Conservation (phyloP, 2,797 vertebrate species). For the Oophaga sylvatica region DNA sequence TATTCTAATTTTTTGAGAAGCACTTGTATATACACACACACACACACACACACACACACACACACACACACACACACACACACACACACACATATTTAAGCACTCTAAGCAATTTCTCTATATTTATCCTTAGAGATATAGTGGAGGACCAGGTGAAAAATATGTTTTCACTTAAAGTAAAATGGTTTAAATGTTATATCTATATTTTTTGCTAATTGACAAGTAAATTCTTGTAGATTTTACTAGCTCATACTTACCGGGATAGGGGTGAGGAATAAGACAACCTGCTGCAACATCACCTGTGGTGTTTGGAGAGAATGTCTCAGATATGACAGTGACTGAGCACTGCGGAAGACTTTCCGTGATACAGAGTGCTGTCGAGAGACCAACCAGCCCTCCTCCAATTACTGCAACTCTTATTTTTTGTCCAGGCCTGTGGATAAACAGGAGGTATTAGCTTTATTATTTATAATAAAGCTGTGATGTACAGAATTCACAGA, state of each 20-base stretch:
- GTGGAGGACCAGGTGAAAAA: too few species aligned
- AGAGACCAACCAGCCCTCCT: constrained; percentile 86
- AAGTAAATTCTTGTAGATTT: not conserved
- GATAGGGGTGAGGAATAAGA: constrained; percentile 73
- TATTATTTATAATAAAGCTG: not conserved
- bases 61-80: too few species aligned
- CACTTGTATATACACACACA: too few species aligned
- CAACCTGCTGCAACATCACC: constrained; percentile 91
- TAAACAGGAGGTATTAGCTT: not conserved
- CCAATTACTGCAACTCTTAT: constrained; percentile 83
- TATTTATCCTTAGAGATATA: too few species aligned
- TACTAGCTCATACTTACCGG: constrained; percentile 68
- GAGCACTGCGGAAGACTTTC: constrained; percentile 78
- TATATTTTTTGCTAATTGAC: not conserved
- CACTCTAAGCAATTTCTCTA: too few species aligned
- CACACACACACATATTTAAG: too few species aligned
- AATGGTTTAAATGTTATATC: too few species aligned
- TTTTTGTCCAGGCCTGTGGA: constrained; percentile 69
- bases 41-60: too few species aligned
- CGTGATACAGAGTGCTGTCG: constrained; percentile 82
- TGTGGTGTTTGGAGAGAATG: constrained; percentile 86
- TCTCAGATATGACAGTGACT: constrained; percentile 81
- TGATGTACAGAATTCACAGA: too few species aligned
- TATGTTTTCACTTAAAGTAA: too few species aligned
- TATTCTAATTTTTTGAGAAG: too few species aligned